These are phyloP conservation scores for Epistrophella euchroma DNA, from an alignment of 2,888 invertebrate genomes.

Conservation along the genomic window DNA sequence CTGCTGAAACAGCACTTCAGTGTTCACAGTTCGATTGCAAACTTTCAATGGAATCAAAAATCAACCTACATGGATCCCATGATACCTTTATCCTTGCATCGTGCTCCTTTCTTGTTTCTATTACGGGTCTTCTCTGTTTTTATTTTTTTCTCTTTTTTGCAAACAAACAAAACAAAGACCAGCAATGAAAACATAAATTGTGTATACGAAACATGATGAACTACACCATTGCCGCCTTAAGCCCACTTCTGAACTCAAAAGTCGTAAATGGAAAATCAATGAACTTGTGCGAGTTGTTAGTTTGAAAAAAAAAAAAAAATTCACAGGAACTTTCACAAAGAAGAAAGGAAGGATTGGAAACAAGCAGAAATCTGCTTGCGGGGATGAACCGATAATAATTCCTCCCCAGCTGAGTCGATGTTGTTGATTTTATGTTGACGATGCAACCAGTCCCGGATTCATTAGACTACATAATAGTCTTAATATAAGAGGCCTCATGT, in stretches of 20 bases:
- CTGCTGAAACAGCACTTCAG: background rate
- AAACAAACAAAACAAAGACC: constrained; percentile 19
- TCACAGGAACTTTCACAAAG: background rate
- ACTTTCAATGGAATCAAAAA: constrained; percentile 67
- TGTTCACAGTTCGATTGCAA: constrained; percentile 74
- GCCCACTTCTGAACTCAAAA: constrained; percentile 73
- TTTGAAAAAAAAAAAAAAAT: constrained; percentile 41
- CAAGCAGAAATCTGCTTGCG: constrained; percentile 47
- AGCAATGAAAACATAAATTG: constrained; percentile 65
- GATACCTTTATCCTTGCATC: constrained; percentile 62
- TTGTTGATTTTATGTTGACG: constrained; percentile 56
- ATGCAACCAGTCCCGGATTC: background rate
- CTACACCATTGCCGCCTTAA: constrained; percentile 71
- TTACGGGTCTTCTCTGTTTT: constrained; percentile 26
- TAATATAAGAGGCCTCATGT: too few relatives aligned
- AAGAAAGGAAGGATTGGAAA: constrained; percentile 7
- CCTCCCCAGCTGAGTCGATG: constrained; percentile 62
- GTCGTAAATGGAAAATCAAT: constrained; percentile 75
- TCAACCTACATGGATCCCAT: constrained; percentile 60
- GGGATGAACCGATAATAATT: constrained; percentile 71
- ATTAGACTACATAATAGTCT: background rate
- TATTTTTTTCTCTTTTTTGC: too few relatives aligned
- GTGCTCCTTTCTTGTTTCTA: constrained; percentile 42
- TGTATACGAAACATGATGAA: constrained; percentile 69
- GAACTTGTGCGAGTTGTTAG: constrained; percentile 75